These are phyloP conservation scores for Rotaria magnacalcarata DNA, from an alignment of 2,888 invertebrate species.

Conservation along the genomic window DNA sequence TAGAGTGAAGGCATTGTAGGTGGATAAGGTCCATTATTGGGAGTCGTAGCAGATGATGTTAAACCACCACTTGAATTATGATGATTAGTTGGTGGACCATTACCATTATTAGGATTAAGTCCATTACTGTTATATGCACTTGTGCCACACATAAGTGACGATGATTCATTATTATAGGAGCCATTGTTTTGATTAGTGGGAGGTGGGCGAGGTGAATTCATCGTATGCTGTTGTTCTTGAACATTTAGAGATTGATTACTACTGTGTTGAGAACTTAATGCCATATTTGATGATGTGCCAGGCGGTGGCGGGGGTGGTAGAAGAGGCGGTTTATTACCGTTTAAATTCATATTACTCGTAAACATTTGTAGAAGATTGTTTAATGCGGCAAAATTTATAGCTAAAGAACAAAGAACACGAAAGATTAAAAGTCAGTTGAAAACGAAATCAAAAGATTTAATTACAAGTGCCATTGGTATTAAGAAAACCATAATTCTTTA, in stretches of 20 bases:
- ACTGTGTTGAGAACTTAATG: background rate
- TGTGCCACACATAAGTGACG: background rate
- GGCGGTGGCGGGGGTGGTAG: background rate
- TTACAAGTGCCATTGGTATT: background rate
- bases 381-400: slow-evolving; percentile 9
- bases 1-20: background rate
- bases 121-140: background rate
- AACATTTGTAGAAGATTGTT: slow-evolving; percentile 31
- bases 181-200: background rate
- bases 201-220: background rate
- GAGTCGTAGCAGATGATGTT: background rate
- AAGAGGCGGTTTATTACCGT: background rate
- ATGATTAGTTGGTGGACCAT: background rate
- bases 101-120: background rate
- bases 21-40: background rate
- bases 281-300: background rate
- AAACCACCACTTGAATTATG: background rate
- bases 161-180: background rate
- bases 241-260: slow-evolving; percentile 9
- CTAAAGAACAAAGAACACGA: background rate
- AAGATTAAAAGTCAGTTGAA: no score
- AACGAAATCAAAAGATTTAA: background rate
- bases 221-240: background rate
- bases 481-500: slow-evolving; percentile 16
- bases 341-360: background rate